Conservation (phyloP, 2,113 vertebrate species). For the Pseudois nayaur region DNA sequence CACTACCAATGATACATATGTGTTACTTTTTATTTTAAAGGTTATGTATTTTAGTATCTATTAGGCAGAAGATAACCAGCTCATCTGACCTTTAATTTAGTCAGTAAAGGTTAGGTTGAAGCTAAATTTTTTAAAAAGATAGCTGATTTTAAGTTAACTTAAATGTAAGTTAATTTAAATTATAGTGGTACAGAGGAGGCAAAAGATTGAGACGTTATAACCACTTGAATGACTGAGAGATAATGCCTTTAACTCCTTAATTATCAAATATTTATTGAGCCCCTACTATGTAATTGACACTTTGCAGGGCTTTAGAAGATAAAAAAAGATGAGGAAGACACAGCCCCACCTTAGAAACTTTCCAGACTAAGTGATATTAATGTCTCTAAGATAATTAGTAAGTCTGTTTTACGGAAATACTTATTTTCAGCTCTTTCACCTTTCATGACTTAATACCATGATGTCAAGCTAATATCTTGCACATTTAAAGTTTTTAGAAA, state of each 20-base stretch:
- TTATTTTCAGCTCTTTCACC: neutral
- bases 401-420: neutral
- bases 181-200: neutral
- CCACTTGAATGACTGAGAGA: neutral
- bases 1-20: neutral
- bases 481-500: constrained; percentile 19
- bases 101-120: neutral
- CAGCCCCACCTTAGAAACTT: neutral
- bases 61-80: neutral
- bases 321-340: neutral
- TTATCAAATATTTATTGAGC: neutral
- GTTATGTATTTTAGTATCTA: neutral
- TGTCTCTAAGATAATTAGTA: neutral
- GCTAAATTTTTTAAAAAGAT: neutral
- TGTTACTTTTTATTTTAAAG: neutral
- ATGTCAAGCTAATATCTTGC: neutral
- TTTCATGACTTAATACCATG: neutral
- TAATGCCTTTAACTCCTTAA: neutral
- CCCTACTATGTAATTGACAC: neutral
- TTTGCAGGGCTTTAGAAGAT: neutral
- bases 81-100: neutral
- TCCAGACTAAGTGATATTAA: neutral
- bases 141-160: neutral
- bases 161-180: neutral
- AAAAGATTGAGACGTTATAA: neutral